These are phyloP conservation scores for Pipistrellus kuhlii DNA, from an alignment of 2,797 vertebrate species.

Conservation along the genomic window DNA sequence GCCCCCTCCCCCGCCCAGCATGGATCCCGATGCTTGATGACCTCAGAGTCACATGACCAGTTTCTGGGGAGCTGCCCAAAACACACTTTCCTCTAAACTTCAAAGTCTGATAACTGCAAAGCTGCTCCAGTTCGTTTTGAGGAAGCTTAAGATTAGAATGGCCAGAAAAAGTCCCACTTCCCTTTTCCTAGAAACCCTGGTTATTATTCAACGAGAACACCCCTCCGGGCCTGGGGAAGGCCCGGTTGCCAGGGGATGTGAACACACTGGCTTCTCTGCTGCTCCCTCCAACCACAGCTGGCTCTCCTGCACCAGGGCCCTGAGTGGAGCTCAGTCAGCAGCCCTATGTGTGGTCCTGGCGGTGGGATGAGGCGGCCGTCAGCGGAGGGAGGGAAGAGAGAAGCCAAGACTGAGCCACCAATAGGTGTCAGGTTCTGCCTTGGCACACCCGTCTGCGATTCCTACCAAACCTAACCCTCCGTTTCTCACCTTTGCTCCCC, in stretches of 20 bases:
- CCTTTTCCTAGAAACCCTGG: slow-evolving; percentile 72
- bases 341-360: accelerated
- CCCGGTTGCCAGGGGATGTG: background rate
- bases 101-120: background rate
- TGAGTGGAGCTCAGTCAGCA: background rate
- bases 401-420: background rate
- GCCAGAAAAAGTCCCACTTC: slow-evolving; percentile 63
- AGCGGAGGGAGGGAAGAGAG: background rate
- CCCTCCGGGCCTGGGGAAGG: background rate
- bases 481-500: background rate
- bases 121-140: slow-evolving; percentile 24
- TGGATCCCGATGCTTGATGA: background rate
- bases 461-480: background rate
- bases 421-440: background rate
- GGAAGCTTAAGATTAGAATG: slow-evolving; percentile 64
- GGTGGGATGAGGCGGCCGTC: background rate
- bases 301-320: background rate
- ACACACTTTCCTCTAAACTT: slow-evolving; percentile 13
- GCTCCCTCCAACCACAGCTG: background rate
- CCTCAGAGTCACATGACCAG: background rate
- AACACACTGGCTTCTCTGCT: background rate
- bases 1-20: background rate
- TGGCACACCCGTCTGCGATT: no score
- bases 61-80: background rate
- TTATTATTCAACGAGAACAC: background rate